phyloP scores from a whole-genome alignment of 2,113 vertebrate species.

The Sinocyclocheilus maitianheensis region DNA sequence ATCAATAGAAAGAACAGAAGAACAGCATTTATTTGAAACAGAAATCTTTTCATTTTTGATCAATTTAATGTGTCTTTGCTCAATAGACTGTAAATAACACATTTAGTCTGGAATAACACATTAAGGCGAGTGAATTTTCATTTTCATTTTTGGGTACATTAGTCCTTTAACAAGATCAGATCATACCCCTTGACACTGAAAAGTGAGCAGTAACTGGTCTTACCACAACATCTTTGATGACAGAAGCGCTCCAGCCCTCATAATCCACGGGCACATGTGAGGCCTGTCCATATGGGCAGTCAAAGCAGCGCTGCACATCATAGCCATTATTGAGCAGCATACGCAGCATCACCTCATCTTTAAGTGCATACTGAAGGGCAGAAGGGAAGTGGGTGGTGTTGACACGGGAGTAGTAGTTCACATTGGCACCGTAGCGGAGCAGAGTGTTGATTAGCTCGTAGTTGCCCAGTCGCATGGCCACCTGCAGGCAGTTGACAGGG shows the following conservation, averaged over 20 bases:
- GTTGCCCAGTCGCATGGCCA: constrained; percentile 89
- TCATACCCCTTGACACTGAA: background rate
- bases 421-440: constrained; percentile 89
- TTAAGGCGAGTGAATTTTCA: background rate
- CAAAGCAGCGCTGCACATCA: constrained; percentile 88
- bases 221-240: constrained; percentile 95
- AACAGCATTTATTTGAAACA: no score
- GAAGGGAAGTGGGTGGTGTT: constrained; percentile 93
- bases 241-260: constrained; percentile 85
- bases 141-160: background rate
- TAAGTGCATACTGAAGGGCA: constrained; percentile 74
- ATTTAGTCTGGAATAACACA: background rate
- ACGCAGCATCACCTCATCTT: constrained; percentile 83
- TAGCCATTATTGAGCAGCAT: constrained; percentile 92
- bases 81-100: background rate
- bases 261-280: constrained; percentile 72
- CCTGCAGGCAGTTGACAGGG: constrained; percentile 90
- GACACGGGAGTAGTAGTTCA: constrained; percentile 91
- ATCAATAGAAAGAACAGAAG: no score
- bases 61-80: background rate
- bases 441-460: constrained; percentile 86
- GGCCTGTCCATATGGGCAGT: constrained; percentile 81
- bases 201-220: constrained; percentile 44
- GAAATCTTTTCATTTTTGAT: background rate
- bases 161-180: background rate